Conservation (phyloP, 64 coral and sea anemone genomes). For the Porites australiensis region DNA sequence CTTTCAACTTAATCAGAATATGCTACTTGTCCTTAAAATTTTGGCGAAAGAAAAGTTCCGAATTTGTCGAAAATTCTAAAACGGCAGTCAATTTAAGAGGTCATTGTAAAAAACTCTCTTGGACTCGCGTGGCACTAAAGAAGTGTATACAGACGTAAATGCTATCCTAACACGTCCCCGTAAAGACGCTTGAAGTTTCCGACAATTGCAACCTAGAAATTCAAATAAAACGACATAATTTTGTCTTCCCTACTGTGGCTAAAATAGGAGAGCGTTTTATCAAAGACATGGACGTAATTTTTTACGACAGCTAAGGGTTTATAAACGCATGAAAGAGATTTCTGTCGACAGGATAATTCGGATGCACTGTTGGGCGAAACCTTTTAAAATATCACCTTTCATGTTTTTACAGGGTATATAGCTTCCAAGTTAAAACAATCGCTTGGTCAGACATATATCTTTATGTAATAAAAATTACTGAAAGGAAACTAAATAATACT, state of each 20-base stretch:
- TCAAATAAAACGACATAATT: constrained; percentile 6
- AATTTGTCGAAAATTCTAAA: not conserved
- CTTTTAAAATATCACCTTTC: constrained; percentile 16
- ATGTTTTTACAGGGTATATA: not conserved
- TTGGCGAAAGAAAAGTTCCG: not conserved
- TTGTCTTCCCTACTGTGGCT: not conserved
- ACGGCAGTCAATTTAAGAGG: too few relatives aligned
- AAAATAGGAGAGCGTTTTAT: not conserved
- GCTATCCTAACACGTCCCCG: not conserved
- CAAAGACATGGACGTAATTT: not conserved
- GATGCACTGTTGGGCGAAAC: not conserved
- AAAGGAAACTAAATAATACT: not conserved
- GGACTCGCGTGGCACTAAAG: not conserved
- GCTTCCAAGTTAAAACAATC: not conserved
- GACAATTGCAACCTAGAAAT: not conserved
- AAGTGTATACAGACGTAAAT: not conserved
- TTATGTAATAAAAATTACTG: not conserved
- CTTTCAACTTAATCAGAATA: not conserved
- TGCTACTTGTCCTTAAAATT: not conserved
- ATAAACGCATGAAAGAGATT: not conserved
- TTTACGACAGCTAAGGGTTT: not conserved
- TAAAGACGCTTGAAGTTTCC: not conserved
- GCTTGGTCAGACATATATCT: not conserved
- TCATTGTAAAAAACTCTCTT: too few relatives aligned
- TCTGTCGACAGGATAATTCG: constrained; percentile 21